Evolutionary conservation across 1,140 invertebrate species (phyloP).

Genomic region (Seison nebaliae): DNA sequence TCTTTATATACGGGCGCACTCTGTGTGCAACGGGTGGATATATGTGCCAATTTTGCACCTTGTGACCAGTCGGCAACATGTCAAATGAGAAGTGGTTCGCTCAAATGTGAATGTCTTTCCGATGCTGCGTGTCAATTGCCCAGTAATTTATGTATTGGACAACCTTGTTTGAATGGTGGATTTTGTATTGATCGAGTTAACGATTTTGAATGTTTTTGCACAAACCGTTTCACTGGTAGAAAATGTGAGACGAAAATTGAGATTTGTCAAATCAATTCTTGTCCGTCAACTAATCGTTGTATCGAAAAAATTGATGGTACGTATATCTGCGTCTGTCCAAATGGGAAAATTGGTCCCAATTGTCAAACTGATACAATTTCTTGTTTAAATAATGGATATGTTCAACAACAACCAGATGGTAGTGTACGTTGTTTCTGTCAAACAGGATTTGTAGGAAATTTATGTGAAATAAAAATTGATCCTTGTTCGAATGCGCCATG

Average conservation of each 20-base stretch:
- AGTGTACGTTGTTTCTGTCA: conserved; percentile 16
- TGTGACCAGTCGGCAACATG: too few species aligned
- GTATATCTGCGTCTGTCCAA: conserved; percentile 18
- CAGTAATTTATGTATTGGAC: conserved; percentile 66
- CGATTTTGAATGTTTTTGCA: too few species aligned
- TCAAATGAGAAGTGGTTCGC: too few species aligned
- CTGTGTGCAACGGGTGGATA: conserved; percentile 3
- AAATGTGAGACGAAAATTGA: conserved; percentile 9
- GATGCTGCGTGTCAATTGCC: background rate
- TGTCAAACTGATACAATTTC: too few species aligned
- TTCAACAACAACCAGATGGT: conserved; percentile 11
- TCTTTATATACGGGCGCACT: conserved; percentile 3
- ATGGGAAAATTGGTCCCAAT: conserved; percentile 18
- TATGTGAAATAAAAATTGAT: conserved; percentile 6
- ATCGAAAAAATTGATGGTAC: too few species aligned
- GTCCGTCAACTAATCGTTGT: too few species aligned
- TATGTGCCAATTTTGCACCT: background rate
- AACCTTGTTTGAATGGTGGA: conserved; percentile 67
- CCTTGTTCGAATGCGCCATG: conserved; percentile 12
- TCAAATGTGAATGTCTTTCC: too few species aligned
- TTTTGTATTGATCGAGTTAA: conserved; percentile 48
- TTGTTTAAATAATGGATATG: background rate
- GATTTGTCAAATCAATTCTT: conserved; percentile 6
- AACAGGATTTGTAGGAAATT: conserved; percentile 13
- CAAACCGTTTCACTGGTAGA: conserved; percentile 8